Evolutionary conservation across 1,140 invertebrate species (phyloP), one percentile per base, ranked within the genome.

Genomic region (Delia radicum): DNA sequence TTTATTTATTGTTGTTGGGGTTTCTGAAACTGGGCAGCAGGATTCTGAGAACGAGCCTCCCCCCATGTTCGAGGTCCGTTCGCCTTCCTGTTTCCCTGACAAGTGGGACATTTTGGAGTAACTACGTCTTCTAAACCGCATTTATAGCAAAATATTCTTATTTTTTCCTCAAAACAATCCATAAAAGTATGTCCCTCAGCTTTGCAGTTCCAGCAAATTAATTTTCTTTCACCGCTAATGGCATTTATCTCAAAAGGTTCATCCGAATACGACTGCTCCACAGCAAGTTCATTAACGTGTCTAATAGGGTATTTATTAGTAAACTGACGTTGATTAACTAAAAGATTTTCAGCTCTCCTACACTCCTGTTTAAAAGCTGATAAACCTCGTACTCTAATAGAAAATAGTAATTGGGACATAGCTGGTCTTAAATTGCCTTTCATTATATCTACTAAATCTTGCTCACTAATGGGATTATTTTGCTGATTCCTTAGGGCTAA

Each of bases 51-150:
- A 24, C 48, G n/a, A 5, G 37, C 10, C 37, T 42, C 37, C 10
- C 10, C 15, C 37, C 37, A 8, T n/a, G n/a, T n/a, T 12, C 15
- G 37, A 42, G 37, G 15, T 13, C 10, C 2, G 37, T 42, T 42
- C 37, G 8, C 15, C 31, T 13, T 21, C 13, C 27, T 7, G 67
- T 29, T 24, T 71, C 67, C 12, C 26, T 27, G 21, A 33, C 77
- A 81, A 71, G 79, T 77, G 12, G 79, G 26, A 6, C 77, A 73
- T 75, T 79, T 76, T 63, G 75, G 78, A 12, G 80, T 78, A 18
- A 77, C 13, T 42, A 31, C 18, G 76, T 79, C 80, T 42, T 29
- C 65, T 10, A 29, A 24, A 10, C 37, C 37, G 37, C 37, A 42
- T 42, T 42, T 42, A 13, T 42, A 42, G 37, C 37, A 42, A 42